phyloP scores from a whole-genome alignment of 1,140 invertebrate species.

The Listronotus oregonensis region DNA sequence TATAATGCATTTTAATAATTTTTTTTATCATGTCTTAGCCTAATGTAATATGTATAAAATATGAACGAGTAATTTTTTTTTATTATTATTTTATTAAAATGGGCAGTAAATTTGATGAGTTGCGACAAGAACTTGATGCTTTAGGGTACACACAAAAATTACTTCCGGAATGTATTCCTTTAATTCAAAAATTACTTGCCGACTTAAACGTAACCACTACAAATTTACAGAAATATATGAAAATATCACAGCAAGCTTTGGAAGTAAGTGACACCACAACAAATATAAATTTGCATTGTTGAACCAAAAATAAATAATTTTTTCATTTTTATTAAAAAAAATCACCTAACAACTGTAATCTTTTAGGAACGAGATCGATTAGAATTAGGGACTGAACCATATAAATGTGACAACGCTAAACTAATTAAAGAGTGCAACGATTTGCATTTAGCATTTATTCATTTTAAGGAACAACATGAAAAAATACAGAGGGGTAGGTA shows the following conservation, averaged over 20 bases:
- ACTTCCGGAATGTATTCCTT: slow-evolving; percentile 70
- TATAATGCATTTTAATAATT: too few relatives aligned
- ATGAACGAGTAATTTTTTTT: too few relatives aligned
- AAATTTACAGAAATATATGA: slow-evolving; percentile 78
- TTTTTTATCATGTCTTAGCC: too few relatives aligned
- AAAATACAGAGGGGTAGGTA: slow-evolving; percentile 59
- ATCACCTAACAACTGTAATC: slow-evolving; percentile 13
- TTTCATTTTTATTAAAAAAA: background rate
- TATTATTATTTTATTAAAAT: slow-evolving; percentile 41
- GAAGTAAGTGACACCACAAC: slow-evolving; percentile 59
- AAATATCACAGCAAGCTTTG: slow-evolving; percentile 67
- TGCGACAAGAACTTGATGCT: slow-evolving; percentile 67
- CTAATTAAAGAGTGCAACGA: slow-evolving; percentile 74
- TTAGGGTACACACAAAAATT: slow-evolving; percentile 76
- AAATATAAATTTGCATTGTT: slow-evolving; percentile 3
- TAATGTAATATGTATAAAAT: too few relatives aligned
- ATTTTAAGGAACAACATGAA: slow-evolving; percentile 68
- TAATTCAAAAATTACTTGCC: slow-evolving; percentile 74
- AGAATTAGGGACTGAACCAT: slow-evolving; percentile 67
- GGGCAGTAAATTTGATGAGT: slow-evolving; percentile 58
- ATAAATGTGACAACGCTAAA: slow-evolving; percentile 72
- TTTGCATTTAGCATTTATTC: slow-evolving; percentile 69
- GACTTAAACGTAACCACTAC: slow-evolving; percentile 80
- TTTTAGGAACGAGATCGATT: slow-evolving; percentile 63
- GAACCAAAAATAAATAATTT: slow-evolving; percentile 11